phyloP scores from a whole-genome alignment of 1,140 invertebrate genomes.

The Papilio machaon region DNA sequence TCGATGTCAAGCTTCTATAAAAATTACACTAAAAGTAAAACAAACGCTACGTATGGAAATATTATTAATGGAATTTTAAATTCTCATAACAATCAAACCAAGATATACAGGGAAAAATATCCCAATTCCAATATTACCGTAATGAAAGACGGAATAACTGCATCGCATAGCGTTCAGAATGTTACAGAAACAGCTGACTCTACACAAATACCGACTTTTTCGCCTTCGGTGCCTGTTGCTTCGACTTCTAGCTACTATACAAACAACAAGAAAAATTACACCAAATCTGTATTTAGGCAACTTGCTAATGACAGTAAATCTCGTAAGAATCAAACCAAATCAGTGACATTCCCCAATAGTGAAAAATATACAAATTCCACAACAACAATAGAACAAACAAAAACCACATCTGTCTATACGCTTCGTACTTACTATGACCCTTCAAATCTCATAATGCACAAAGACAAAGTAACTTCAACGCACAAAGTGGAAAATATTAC shows the following conservation, averaged over 20 bases:
- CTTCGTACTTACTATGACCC: neutral
- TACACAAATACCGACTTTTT: neutral
- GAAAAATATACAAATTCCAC: neutral
- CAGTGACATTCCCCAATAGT: neutral
- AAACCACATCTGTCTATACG: neutral
- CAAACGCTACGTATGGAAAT: neutral
- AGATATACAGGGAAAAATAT: neutral
- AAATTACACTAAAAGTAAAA: neutral
- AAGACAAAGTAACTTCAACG: neutral
- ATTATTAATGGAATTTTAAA: neutral
- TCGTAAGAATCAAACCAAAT: neutral
- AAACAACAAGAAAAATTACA: neutral
- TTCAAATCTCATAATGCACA: neutral
- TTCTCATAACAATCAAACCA: neutral
- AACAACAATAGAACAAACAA: neutral
- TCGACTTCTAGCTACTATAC: neutral
- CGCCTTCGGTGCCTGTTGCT: neutral
- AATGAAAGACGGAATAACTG: neutral
- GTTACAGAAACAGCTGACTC: neutral
- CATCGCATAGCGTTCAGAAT: neutral
- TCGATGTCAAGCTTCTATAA: neutral
- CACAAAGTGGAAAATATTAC: neutral
- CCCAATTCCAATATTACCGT: neutral
- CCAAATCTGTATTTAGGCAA: neutral
- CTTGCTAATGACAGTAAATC: neutral